Base-by-base conservation (phyloP, 2,797 vertebrate genomes). In the Sebastes paucispinis region DNA sequence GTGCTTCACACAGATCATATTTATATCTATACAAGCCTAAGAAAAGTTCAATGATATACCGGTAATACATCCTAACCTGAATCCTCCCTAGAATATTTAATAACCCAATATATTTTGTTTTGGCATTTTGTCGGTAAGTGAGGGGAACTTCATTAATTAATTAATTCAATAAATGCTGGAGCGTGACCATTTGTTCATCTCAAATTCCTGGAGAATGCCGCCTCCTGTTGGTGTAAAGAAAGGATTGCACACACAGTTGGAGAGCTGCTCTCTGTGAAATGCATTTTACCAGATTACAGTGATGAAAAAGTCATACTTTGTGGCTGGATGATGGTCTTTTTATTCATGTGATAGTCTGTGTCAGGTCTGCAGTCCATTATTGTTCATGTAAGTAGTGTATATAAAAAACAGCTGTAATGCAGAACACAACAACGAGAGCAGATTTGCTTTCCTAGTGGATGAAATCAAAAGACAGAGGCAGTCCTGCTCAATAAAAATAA, bases 401-500 rank as follows among this genome's bases (percentile, higher is more conserved):
- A 4, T 57, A 31, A 55, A 11, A 11, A 73, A 27, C 31, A 14
- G 32, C 34, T 34, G n/a, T 29, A 47, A 29, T 20, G 31, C 27
- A 60, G n/a, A n/a, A 54, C 16, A 32, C 2, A 7, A 22, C 24
- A 55, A 12, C 0, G 1, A 22, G 36, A 75, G 27, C 1, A 4
- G 5, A 13, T 47, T 32, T 32, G 24, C 25, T 25, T 65, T 65
- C n/a, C 27, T 3, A 2, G 43, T 32, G 50, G 13, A 20, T 24
- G 8, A 77, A 91, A 85, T 65, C 6, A 52, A 87, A 36, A 80
- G 59, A 81, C 89, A 31, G 55, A 83, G 29, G 4, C 80, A 27
- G 32, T 22, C 57, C 10, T 0, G 9, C 32, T 92, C 84, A 85
- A 90, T 93, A 94, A 97, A 97, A 97, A 98, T 97, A 97, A 96